Evolutionary conservation across 2,113 vertebrate genomes (phyloP).

Genomic region (Motacilla tschutschensis): DNA sequence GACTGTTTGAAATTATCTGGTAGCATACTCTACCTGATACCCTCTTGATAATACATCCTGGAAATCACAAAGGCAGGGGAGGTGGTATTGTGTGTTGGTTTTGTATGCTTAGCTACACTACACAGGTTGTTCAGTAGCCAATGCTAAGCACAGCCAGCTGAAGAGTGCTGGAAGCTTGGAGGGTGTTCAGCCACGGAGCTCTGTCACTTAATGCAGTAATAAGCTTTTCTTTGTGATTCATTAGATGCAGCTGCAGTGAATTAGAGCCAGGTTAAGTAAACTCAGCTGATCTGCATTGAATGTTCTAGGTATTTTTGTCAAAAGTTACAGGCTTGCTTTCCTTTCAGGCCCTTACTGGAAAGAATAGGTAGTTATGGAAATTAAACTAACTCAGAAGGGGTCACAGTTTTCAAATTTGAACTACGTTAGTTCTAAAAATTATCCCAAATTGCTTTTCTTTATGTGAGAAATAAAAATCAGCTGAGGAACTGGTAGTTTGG

Average conservation of each 20-base stretch:
- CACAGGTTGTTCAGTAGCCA: neutral
- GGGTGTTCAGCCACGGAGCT: neutral
- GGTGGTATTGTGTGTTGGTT: neutral
- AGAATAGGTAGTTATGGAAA: neutral
- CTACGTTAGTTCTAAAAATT: neutral
- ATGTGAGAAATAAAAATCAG: slow-evolving; percentile 3
- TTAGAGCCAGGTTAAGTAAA: neutral
- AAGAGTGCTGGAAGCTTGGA: neutral
- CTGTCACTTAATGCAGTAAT: neutral
- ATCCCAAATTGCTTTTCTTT: neutral
- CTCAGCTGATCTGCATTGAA: neutral
- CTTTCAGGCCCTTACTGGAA: neutral
- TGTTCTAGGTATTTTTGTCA: neutral
- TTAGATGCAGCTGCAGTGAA: neutral
- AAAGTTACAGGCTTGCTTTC: neutral
- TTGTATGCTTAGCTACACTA: neutral
- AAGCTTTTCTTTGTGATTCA: neutral
- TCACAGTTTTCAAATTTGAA: neutral
- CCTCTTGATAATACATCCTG: neutral
- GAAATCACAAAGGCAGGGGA: accelerated
- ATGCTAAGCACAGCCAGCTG: neutral
- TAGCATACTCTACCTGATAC: neutral
- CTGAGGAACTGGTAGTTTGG: neutral
- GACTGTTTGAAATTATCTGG: accelerated
- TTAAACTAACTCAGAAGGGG: neutral